Base-by-base conservation (phyloP, 2,888 invertebrate genomes). In the Microctonus hyperodae region DNA sequence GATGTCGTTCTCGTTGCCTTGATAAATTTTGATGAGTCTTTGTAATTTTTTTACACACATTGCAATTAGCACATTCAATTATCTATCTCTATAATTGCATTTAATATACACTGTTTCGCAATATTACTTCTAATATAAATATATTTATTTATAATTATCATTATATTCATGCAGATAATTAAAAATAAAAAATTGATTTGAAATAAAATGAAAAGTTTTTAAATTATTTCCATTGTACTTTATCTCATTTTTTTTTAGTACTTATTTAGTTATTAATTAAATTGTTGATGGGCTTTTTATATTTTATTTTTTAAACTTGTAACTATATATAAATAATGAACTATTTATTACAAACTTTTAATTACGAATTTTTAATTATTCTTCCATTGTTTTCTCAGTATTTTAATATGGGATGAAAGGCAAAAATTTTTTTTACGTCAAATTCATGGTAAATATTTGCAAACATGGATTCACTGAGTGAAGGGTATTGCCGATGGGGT, bases 21-120 rank as follows among this genome's bases (percentile, higher is more conserved):
- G 31, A 60, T 33, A 22, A 50, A 33, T 33, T 28, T 25, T 50
- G 48, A 50, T 50, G 16, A 50, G 48, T 44, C 40, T 59, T 9
- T 31, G 20, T n/a, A n/a, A n/a, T n/a, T 28, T 48, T 59, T 59
- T 59, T n/a, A 59, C 44, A 59, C 20, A 11, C 37, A 33, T 40
- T 11, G 44, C 50, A 60, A 60, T 60, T 60, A 60, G 33, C 22
- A 11, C 20, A 50, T 33, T 60, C 33, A 35, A 58, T 58, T 58
- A 51, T 25, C 25, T 58, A 22, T 22, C 37, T 9, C 22, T 16
- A 11, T 56, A 37, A 58, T 37, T 37, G 10, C 35, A 10, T 11
- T 58, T 35, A 9, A 58, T 23, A 37, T 58, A 13, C 31, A 44
- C 16, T 25, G 28, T 55, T 53, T 53, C n/a, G n/a, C 55, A 37